Evolutionary conservation across 2,113 vertebrate species (phyloP), one percentile per base, ranked within the genome.

Genomic region (Psammodynastes pulverulentus): DNA sequence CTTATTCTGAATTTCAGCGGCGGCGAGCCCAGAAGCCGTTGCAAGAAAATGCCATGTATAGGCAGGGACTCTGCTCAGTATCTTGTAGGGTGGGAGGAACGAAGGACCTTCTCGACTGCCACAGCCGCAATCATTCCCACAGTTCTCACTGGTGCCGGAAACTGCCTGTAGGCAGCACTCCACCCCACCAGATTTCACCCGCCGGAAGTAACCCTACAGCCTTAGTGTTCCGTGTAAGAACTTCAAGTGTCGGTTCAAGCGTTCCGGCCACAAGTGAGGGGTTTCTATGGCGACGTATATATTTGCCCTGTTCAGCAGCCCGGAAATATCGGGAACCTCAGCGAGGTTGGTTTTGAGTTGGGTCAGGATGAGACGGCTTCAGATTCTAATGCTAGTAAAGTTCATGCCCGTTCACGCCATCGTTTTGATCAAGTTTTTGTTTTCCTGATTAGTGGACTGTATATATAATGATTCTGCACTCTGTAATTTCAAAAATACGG

Each of bases 181-280:
- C 21, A 0, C 58, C 48, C 54, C 56, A 1, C 4, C 52, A n/a
- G 34, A 23, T 85, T 45, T 54, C 24, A 23, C n/a, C 48, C 21
- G 17, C 87, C 88, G 93, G 91, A 94, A 93, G 43, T 29, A 23
- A 43, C 2, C 53, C 84, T 1, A 0, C 10, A 19, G 39, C 13
- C 4, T 39, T 1, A 13, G 21, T 48, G 0, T 34, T 24, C 62
- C 88, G 54, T 23, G 21, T 0, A 4, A 86, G 86, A 92, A 92
- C 45, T 34, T 15, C 89, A 19, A 2, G 2, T 24, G 7, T 49
- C 8, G 7, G 3, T 19, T 0, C 45, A 0, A 5, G 0, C 4
- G 24, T 88, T 62, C 62, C 67, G n/a, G 17, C 43, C 39, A 53
- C 62, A 43, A 51, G 34, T 39, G 72, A 39, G 17, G 1, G 72